Percentiles rank a stretch among this genome's conserved stretches.
Evolutionary conservation across 2,797 vertebrate genomes (phyloP).

Genomic region (Stomatorhinus walkeri): DNA sequence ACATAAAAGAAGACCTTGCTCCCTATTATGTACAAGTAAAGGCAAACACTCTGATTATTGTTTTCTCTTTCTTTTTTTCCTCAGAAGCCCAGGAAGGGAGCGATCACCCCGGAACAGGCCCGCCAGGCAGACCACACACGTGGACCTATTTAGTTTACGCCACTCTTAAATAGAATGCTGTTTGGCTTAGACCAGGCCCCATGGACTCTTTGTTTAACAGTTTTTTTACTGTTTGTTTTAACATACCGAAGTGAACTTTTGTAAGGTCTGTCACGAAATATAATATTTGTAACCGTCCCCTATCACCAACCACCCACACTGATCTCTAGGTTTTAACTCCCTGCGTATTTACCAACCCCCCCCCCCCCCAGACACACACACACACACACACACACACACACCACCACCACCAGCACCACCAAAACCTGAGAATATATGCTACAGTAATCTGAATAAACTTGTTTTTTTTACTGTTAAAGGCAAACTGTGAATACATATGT

Average conservation of each 20-base stretch:
- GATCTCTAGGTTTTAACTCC: slow-evolving; percentile 15
- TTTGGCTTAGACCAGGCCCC: slow-evolving; percentile 30
- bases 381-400: no score
- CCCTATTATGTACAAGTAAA: slow-evolving; percentile 49
- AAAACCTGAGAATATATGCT: neutral
- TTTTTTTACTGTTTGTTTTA: slow-evolving; percentile 51
- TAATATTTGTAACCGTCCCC: slow-evolving; percentile 54
- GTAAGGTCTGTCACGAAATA: slow-evolving; percentile 44
- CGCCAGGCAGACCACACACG: slow-evolving; percentile 71
- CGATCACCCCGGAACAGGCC: slow-evolving; percentile 57
- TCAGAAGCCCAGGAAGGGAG: slow-evolving; percentile 49
- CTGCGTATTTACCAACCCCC: neutral
- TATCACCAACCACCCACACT: slow-evolving; percentile 55
- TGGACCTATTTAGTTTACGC: slow-evolving; percentile 44
- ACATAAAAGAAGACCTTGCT: slow-evolving; percentile 51
- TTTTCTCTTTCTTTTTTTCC: slow-evolving; percentile 39
- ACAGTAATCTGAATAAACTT: neutral
- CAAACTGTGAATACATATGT: neutral
- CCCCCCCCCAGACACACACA: neutral
- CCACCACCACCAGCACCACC: neutral
- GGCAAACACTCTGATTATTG: slow-evolving; percentile 59
- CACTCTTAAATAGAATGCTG: slow-evolving; percentile 31
- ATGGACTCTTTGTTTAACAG: slow-evolving; percentile 35
- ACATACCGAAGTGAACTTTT: slow-evolving; percentile 54
- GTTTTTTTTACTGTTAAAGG: slow-evolving; percentile 26